Base-by-base conservation (phyloP, 2,113 vertebrate genomes). In the Phrynosoma platyrhinos region DNA sequence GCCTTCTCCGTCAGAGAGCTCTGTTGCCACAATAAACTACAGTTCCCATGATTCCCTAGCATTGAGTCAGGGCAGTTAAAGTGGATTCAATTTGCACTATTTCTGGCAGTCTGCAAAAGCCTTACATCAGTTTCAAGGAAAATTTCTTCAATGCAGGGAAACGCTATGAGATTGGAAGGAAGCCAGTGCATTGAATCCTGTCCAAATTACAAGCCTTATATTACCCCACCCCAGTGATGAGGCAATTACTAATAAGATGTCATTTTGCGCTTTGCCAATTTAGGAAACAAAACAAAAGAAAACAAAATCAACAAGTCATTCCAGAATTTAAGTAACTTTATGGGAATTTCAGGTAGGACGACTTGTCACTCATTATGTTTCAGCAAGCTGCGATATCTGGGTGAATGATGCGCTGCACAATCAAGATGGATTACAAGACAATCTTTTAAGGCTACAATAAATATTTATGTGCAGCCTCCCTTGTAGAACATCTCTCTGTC, bases 361-460 rank as follows among this genome's bases (percentile, higher is more conserved):
- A 53, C 76, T 62, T 89, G 90, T 76, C 18, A 25, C 84, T 93
- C 93, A 83, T 90, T 82, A 32, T 0, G 0, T 68, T 66, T 32
- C 76, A 85, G 93, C 90, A 91, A 95, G 87, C 77, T 74, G 79
- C 58, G 94, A 89, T 91, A 92, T 79, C 82, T 47, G 81, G 47
- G 84, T 32, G 77, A 94, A 87, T 84, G 87, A 77, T 5, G 76
- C 82, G 84, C 79, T 87, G 84, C 89, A 86, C 93, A 92, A 94
- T 91, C 84, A 92, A 83, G 91, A 66, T 90, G 92, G 95, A 95
- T 95, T 93, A 93, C 78, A 93, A 88, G 93, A 92, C 85, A 95
- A 95, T 94, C 91, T 94, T 89, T 95, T 95, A 94, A 92, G 89
- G 87, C 85, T 89, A 92, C 79, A 86, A 92, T 94, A 95, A 95